Conservation (phyloP, 2,797 vertebrate genomes). For the Falco rusticolus region DNA sequence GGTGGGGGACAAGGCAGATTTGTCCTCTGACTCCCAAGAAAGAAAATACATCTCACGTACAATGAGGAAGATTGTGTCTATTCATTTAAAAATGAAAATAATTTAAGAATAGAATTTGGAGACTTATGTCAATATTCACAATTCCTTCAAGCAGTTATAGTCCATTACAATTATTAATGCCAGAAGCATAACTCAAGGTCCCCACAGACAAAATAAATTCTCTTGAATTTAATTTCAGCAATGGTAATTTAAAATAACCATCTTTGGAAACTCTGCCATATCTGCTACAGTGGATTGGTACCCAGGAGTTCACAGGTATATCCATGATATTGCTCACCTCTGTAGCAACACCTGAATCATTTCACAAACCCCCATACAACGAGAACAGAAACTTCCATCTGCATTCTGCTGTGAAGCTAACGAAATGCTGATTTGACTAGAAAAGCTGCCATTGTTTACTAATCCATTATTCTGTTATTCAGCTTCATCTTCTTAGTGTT, state of each 20-base stretch:
- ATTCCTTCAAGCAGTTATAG: constrained; percentile 50
- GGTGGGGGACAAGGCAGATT: constrained; percentile 28
- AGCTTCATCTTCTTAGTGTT: constrained; percentile 51
- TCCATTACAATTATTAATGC: constrained; percentile 31
- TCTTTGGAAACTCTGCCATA: constrained; percentile 48
- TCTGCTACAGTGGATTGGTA: constrained; percentile 32
- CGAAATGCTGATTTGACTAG: constrained; percentile 64
- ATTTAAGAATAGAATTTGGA: constrained; percentile 50
- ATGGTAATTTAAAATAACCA: constrained; percentile 47
- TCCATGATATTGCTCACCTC: constrained; percentile 69
- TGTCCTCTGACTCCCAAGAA: constrained; percentile 56
- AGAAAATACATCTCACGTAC: constrained; percentile 55
- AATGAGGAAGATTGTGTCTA: constrained; percentile 7
- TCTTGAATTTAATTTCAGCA: constrained; percentile 61
- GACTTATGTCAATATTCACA: constrained; percentile 59
- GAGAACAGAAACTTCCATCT: constrained; percentile 69
- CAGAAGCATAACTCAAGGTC: constrained; percentile 53
- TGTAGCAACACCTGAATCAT: constrained; percentile 64
- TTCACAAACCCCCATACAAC: constrained; percentile 61
- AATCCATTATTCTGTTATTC: constrained; percentile 59
- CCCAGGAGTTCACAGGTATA: constrained; percentile 51
- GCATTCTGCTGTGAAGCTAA: constrained; percentile 59
- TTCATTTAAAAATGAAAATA: constrained; percentile 47
- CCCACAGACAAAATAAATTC: constrained; percentile 58
- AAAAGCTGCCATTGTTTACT: constrained; percentile 72